Evolutionary conservation across 2,888 invertebrate species (phyloP), one percentile per base, ranked within the genome.

Genomic region (Geophilus truncorum): DNA sequence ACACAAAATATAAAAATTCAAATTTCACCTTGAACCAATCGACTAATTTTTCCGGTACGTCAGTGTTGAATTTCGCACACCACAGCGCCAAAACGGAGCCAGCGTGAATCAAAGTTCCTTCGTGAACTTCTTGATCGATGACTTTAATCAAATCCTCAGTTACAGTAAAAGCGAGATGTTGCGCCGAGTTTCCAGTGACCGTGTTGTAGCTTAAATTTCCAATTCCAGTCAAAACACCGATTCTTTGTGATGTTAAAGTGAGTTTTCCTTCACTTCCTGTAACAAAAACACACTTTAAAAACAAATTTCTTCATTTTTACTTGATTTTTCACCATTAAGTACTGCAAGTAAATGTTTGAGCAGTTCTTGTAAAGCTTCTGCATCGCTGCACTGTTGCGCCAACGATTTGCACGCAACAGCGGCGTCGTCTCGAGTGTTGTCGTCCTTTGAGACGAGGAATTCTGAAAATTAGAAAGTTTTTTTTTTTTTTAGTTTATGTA

Each of bases 81-180:
- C 97, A 97, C 28, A 91, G 86, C 7, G 92, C 90, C 87, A 96
- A 90, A 91, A 93, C 92, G 84, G 94, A 92, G 28, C 97, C 88
- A 7, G 94, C 92, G 84, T 92, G 92, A 82, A 93, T 91, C 80
- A 97, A 88, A 0, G 95, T 96, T 85, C 94, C 94, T 87, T 98
- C 97, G 87, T 97, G 96, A 36, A 94, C 94, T 90, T 98, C 97
- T 78, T 90, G 90, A 85, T 94, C 94, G 62, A 97, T 88, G 62
- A 94, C 91, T 86, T 93, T 93, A 30, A 93, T 89, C 86, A 94
- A 92, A 84, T 92, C 90, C 51, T 91, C 89, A 0, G 90, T 88
- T 1, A 92, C 92, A 76, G 89, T 89, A 82, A 90, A 89, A 81
- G 93, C 90, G 80, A 92, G 86, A 79, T 87, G 86, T 62, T 91